Evolutionary conservation across 2,113 vertebrate species (phyloP).

Genomic region (Bungarus multicinctus): DNA sequence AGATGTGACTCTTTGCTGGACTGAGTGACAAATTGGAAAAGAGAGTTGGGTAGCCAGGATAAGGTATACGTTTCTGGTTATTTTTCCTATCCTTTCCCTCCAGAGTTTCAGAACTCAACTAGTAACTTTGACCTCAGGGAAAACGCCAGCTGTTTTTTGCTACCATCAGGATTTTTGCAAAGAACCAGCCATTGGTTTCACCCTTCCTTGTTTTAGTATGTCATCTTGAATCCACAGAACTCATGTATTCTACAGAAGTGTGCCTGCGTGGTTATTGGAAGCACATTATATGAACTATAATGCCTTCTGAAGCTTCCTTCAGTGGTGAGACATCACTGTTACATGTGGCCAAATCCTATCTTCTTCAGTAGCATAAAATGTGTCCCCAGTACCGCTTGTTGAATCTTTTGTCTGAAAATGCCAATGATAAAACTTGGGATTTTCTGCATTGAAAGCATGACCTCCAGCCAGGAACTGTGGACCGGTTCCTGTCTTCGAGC

Average conservation of each 20-base stretch:
- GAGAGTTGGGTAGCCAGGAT: neutral
- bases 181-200: neutral
- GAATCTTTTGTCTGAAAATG: neutral
- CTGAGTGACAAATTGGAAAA: neutral
- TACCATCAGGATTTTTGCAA: neutral
- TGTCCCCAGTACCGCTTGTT: neutral
- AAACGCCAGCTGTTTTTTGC: neutral
- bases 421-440: too few relatives aligned
- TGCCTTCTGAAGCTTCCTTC: neutral
- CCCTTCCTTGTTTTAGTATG: neutral
- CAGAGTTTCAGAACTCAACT: neutral
- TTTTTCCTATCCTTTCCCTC: neutral
- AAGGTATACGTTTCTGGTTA: neutral
- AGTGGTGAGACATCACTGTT: neutral
- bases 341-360: neutral
- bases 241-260: neutral
- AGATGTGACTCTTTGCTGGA: neutral
- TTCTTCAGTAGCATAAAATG: neutral
- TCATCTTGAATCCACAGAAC: neutral
- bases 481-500: neutral
- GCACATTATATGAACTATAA: neutral
- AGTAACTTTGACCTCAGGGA: neutral
- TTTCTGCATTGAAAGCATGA: neutral
- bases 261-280: neutral
- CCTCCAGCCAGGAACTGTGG: neutral